A percentile compares a stretch with the other conserved stretches of the same genome.
Conservation (phyloP, 1,140 invertebrate species). For the Stegodyphus dumicola region DNA sequence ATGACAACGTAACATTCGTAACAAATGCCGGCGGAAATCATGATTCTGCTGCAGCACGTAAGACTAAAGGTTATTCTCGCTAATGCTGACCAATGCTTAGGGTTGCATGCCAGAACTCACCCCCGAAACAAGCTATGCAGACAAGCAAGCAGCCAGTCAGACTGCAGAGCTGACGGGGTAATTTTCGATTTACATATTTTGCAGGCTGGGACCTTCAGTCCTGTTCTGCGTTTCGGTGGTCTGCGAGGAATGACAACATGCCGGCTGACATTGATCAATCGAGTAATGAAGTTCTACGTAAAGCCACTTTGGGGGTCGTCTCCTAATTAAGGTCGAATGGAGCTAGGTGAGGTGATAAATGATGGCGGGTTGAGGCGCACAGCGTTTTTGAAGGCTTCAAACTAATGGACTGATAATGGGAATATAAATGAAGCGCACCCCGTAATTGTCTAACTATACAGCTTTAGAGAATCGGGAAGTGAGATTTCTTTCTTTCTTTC, state of each 20-base stretch:
- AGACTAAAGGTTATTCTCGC: constrained; percentile 56
- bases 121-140: constrained; percentile 11
- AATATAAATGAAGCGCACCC: constrained; percentile 54
- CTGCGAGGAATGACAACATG: constrained; percentile 56
- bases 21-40: constrained; percentile 59
- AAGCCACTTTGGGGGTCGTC: constrained; percentile 43
- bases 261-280: constrained; percentile 57
- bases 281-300: constrained; percentile 56
- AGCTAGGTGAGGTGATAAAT: constrained; percentile 51
- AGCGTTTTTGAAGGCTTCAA: constrained; percentile 56
- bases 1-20: constrained; percentile 42
- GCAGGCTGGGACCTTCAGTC: constrained; percentile 21
- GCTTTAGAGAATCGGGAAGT: background rate
- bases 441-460: constrained; percentile 51
- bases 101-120: constrained; percentile 51
- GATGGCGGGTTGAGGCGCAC: constrained; percentile 21
- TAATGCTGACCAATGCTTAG: constrained; percentile 54
- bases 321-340: constrained; percentile 20
- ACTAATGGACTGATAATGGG: constrained; percentile 59
- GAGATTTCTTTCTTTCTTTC: constrained; percentile 15
- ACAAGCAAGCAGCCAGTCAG: constrained; percentile 39
- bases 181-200: constrained; percentile 60
- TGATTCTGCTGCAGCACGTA: constrained; percentile 49
- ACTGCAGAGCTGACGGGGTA: constrained; percentile 51
- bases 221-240: constrained; percentile 53